Evolutionary conservation across 2,797 vertebrate genomes (phyloP).

Genomic region (Lophura swinhoii): DNA sequence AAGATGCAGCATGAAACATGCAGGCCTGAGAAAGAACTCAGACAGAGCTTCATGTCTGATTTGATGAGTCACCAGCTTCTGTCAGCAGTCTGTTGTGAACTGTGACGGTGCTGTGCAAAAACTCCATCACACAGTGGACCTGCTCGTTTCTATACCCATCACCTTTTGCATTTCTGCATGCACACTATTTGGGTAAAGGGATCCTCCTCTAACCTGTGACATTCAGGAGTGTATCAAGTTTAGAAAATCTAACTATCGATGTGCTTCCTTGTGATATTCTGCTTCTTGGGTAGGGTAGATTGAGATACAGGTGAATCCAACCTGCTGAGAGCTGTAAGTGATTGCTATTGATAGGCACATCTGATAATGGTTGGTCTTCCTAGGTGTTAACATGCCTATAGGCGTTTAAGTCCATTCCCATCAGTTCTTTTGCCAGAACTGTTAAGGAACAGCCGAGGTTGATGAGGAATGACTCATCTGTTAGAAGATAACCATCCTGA

Average conservation of each 20-base stretch:
- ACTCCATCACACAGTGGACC: not conserved
- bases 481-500: not conserved
- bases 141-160: not conserved
- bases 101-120: not conserved
- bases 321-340: not conserved
- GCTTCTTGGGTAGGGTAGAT: not conserved
- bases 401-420: not conserved
- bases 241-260: not conserved
- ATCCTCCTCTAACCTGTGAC: not conserved
- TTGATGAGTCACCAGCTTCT: not conserved
- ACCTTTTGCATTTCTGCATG: not conserved
- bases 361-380: not conserved
- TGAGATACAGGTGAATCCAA: not conserved
- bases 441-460: not conserved
- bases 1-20: not conserved
- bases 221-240: not conserved
- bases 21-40: not conserved
- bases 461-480: not conserved
- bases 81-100: not conserved
- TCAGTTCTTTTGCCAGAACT: not conserved
- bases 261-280: not conserved
- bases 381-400: not conserved
- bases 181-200: not conserved
- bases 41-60: not conserved
- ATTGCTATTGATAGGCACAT: not conserved